These are phyloP conservation scores for Acronicta aceris DNA, from an alignment of 2,888 invertebrate genomes.

Conservation along the genomic window DNA sequence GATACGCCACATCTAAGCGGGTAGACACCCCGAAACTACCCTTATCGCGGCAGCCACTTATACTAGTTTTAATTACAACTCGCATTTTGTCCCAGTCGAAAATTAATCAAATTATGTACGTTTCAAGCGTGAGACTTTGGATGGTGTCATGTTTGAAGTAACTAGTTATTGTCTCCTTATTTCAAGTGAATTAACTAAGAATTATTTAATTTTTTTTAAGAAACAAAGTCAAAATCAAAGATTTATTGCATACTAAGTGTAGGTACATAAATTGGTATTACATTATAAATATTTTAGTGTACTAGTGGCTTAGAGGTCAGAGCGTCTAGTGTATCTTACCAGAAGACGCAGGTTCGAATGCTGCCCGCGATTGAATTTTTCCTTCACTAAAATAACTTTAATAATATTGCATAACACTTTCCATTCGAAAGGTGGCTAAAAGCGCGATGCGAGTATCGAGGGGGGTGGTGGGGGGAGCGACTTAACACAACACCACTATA, in stretches of 20 bases:
- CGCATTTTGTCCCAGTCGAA: constrained; percentile 85
- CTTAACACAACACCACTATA: constrained; percentile 57
- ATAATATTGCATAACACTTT: constrained; percentile 57
- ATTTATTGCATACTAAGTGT: too few relatives aligned
- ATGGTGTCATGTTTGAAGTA: constrained; percentile 54
- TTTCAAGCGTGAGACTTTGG: constrained; percentile 70
- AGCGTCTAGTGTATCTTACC: too few relatives aligned
- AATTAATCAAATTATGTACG: constrained; percentile 87
- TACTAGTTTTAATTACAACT: constrained; percentile 87
- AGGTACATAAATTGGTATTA: too few relatives aligned
- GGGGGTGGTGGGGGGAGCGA: constrained; percentile 20
- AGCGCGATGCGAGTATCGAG: constrained; percentile 61
- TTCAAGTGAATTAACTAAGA: background rate
- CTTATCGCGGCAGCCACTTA: constrained; percentile 87
- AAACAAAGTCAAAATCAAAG: too few relatives aligned
- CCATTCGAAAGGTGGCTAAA: constrained; percentile 62
- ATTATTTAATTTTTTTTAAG: too few relatives aligned
- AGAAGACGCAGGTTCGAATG: too few relatives aligned
- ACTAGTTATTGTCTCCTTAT: background rate
- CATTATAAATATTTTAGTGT: too few relatives aligned
- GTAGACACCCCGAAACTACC: constrained; percentile 71
- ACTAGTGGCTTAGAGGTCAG: too few relatives aligned
- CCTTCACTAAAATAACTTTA: too few relatives aligned
- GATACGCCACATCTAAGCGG: constrained; percentile 66
- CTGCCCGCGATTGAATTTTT: too few relatives aligned